These are phyloP conservation scores for Caenorhabditis sp. DNA, from an alignment of 2,888 invertebrate genomes.

Conservation along the genomic window DNA sequence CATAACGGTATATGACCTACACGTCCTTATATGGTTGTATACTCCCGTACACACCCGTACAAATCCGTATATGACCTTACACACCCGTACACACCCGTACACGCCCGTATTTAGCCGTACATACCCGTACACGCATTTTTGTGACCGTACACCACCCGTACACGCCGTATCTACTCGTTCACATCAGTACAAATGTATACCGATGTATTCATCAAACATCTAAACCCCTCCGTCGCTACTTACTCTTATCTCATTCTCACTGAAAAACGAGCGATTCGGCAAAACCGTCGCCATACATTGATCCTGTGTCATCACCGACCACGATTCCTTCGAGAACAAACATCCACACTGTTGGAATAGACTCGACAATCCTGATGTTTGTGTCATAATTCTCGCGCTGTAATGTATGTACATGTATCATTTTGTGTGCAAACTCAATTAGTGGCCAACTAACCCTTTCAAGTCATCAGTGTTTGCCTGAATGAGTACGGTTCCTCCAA, in stretches of 20 bases:
- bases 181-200: too few species aligned
- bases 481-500: slow-evolving; percentile 42
- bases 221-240: neutral
- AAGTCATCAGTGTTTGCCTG: slow-evolving; percentile 45
- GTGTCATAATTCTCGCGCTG: slow-evolving; percentile 44
- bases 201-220: too few species aligned
- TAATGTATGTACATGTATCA: neutral
- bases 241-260: slow-evolving; percentile 62
- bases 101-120: too few species aligned
- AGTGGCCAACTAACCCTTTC: slow-evolving; percentile 24
- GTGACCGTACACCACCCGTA: too few species aligned
- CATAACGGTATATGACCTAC: too few species aligned
- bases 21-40: too few species aligned
- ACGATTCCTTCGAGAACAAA: slow-evolving; percentile 57
- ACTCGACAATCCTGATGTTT: slow-evolving; percentile 32
- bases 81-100: too few species aligned
- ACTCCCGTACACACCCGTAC: too few species aligned
- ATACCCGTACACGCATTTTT: too few species aligned
- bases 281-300: slow-evolving; percentile 44
- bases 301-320: slow-evolving; percentile 54
- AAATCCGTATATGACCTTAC: too few species aligned
- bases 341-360: slow-evolving; percentile 58
- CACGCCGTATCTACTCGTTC: too few species aligned
- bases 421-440: neutral
- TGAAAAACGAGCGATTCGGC: slow-evolving; percentile 58